A percentile compares a stretch with the other conserved stretches of the same genome.
Evolutionary conservation across 2,888 invertebrate species (phyloP).

Genomic region (Colletes collaris): DNA sequence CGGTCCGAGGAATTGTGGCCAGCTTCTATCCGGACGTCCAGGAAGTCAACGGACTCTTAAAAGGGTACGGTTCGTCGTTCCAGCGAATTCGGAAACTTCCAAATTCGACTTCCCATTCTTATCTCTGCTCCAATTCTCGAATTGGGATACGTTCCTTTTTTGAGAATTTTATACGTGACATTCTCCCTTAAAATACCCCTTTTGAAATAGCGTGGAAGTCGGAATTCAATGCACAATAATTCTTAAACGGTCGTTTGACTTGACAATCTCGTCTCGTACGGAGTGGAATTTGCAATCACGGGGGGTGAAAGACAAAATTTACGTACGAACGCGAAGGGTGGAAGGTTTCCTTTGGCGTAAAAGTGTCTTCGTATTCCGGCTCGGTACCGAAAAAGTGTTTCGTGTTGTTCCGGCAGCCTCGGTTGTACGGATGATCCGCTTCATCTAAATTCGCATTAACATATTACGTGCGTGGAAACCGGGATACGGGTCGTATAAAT

Average conservation of each 20-base stretch:
- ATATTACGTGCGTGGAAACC: constrained; percentile 54
- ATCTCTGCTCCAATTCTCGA: not conserved
- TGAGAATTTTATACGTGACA: no score
- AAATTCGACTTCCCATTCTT: not conserved
- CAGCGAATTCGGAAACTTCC: constrained; percentile 5
- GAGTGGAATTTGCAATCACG: no score
- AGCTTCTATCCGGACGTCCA: not conserved
- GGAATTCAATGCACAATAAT: no score
- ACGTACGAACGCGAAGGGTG: not conserved
- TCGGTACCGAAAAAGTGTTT: constrained; percentile 37
- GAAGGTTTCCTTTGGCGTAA: not conserved
- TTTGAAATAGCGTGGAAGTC: no score
- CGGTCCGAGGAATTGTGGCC: not conserved
- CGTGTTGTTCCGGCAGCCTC: constrained; percentile 29
- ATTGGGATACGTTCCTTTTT: no score
- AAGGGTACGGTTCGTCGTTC: not conserved
- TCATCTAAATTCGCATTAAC: constrained; percentile 50
- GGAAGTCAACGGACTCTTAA: constrained; percentile 5
- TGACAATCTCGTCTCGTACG: no score
- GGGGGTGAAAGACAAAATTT: no score
- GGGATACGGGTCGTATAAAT: constrained; percentile 29
- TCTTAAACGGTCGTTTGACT: no score
- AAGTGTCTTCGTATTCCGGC: constrained; percentile 29
- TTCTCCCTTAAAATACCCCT: no score
- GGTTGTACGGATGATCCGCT: constrained; percentile 2